Conservation (phyloP, 2,888 invertebrate species). For the Chesias legatella region DNA sequence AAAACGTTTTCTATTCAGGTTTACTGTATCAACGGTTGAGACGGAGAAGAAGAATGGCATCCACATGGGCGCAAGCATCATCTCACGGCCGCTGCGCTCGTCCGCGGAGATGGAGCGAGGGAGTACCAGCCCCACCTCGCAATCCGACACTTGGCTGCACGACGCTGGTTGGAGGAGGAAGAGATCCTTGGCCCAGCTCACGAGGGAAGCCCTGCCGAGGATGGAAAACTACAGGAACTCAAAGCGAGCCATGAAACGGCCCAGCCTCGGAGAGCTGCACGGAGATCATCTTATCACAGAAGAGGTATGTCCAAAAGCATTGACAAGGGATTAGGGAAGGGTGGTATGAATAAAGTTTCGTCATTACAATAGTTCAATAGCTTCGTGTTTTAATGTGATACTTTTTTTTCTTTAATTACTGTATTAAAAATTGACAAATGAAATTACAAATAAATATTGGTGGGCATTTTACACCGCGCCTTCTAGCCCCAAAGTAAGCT, state of each 20-base stretch:
- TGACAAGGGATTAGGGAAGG: no score
- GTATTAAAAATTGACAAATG: no score
- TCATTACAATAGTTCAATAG: no score
- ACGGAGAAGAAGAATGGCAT: slow-evolving; percentile 71
- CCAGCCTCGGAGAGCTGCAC: slow-evolving; percentile 91
- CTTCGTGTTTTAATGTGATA: no score
- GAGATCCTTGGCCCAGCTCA: slow-evolving; percentile 83
- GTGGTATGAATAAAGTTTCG: no score
- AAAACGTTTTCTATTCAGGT: slow-evolving; percentile 38
- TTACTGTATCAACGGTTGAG: slow-evolving; percentile 64
- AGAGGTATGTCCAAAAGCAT: slow-evolving; percentile 65
- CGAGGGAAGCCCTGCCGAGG: slow-evolving; percentile 89
- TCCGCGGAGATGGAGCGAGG: slow-evolving; percentile 59
- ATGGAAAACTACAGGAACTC: slow-evolving; percentile 91
- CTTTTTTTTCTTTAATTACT: no score
- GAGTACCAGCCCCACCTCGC: slow-evolving; percentile 36
- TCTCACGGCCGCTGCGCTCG: slow-evolving; percentile 60
- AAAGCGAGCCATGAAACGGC: slow-evolving; percentile 87
- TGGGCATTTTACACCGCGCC: no score
- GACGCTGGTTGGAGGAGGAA: slow-evolving; percentile 75
- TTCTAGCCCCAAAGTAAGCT: no score
- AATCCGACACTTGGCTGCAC: slow-evolving; percentile 68
- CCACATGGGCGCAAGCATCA: slow-evolving; percentile 69
- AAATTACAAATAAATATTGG: no score
- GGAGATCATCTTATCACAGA: slow-evolving; percentile 79